Evolutionary conservation across 2,797 vertebrate genomes (phyloP), one percentile per base, ranked within the genome.

Genomic region (Craterocephalus amniculus): DNA sequence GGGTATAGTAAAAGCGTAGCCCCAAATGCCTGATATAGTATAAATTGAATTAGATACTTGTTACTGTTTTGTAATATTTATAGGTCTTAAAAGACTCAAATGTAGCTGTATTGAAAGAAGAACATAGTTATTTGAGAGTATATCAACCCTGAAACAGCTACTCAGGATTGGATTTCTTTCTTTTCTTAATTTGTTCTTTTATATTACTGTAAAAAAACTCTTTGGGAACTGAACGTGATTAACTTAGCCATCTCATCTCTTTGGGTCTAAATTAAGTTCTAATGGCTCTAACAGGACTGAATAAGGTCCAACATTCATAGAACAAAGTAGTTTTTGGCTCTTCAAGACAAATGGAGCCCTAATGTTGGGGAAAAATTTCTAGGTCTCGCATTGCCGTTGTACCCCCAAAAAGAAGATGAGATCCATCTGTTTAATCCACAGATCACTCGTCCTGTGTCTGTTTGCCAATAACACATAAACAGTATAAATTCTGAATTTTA

Each of bases 131-230:
- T 6, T 48, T 49, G 29, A 72, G 54, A 49, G 16, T 56, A 18
- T 48, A 20, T 32, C 59, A 63, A 70, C 48, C 36, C 55, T 48
- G 67, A 58, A 81, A 65, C 64, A 74, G 57, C 64, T 74, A 76
- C 84, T 88, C 85, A 86, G 83, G 86, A 87, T 70, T 48, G 57
- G 6, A 43, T 48, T 58, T 67, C 38, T 56, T 36, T 60, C 9
- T 43, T 67, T 16, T 36, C 11, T 36, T 36, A 8, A 3, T 34
- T 34, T 31, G 29, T 9, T 35, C 34, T 35, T 35, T 35, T 2
- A 12, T 12, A 36, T n/a, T n/a, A n/a, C n/a, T n/a, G n/a, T n/a
- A 13, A 34, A 34, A 4, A 34, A 9, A 10, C 27, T 1, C 31
- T 26, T 72, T 71, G 9, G n/a, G n/a, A 72, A 58, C 18, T 24